Evolutionary conservation across 2,888 invertebrate genomes (phyloP).

Genomic region (Choristoneura rosaceana): DNA sequence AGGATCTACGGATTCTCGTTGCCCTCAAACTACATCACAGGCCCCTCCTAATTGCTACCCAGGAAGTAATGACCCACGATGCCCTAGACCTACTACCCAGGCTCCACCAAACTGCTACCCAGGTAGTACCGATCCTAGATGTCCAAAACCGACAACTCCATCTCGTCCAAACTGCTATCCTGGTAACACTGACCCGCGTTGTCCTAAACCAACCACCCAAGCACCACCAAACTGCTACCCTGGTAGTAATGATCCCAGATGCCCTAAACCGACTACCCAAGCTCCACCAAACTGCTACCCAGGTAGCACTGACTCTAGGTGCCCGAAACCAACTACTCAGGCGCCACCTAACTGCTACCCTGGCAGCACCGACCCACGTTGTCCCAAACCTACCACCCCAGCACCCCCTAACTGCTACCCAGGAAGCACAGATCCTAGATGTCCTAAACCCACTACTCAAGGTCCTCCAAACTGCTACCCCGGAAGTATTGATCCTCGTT

Average conservation of each 20-base stretch:
- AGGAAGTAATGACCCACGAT: slow-evolving; percentile 45
- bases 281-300: slow-evolving; percentile 51
- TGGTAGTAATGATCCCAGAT: slow-evolving; percentile 60
- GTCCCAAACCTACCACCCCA: slow-evolving; percentile 47
- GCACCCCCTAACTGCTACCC: slow-evolving; percentile 49
- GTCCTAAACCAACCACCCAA: slow-evolving; percentile 18
- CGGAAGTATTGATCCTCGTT: slow-evolving; percentile 50
- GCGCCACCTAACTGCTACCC: slow-evolving; percentile 52
- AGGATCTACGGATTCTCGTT: slow-evolving; percentile 58
- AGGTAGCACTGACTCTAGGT: slow-evolving; percentile 51
- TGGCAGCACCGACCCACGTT: slow-evolving; percentile 57
- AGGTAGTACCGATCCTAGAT: slow-evolving; percentile 52
- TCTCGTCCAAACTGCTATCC: slow-evolving; percentile 46
- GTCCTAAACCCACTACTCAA: slow-evolving; percentile 46
- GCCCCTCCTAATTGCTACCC: slow-evolving; percentile 51
- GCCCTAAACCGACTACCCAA: slow-evolving; percentile 51
- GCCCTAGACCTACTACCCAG: slow-evolving; percentile 49
- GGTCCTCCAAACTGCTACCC: slow-evolving; percentile 47
- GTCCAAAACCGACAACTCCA: slow-evolving; percentile 49
- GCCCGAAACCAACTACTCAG: slow-evolving; percentile 47
- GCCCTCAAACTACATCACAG: slow-evolving; percentile 49
- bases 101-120: slow-evolving; percentile 50
- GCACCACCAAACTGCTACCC: slow-evolving; percentile 44
- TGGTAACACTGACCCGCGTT: slow-evolving; percentile 42
- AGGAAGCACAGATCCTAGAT: slow-evolving; percentile 55